phyloP scores from a whole-genome alignment of 2,888 invertebrate species.

The Dynastes grantii region DNA sequence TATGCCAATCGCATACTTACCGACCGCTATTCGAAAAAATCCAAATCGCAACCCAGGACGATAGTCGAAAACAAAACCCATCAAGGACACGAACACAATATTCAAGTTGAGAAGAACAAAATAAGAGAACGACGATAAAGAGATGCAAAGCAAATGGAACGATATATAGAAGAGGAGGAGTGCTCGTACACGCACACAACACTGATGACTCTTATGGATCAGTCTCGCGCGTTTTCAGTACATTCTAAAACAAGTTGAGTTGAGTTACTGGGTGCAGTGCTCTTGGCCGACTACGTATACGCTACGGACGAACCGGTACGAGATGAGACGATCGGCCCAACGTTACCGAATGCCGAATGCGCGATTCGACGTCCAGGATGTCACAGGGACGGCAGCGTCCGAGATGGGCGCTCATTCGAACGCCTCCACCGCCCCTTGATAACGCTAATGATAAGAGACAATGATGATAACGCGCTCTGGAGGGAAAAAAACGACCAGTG shows the following conservation, averaged over 20 bases:
- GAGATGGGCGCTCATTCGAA: conserved; percentile 11
- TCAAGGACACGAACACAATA: conserved; percentile 44
- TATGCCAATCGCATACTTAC: conserved; percentile 44
- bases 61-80: conserved; percentile 23
- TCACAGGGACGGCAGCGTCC: neutral
- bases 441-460: conserved; percentile 7
- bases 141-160: conserved; percentile 26
- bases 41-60: conserved; percentile 34
- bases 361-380: conserved; percentile 30
- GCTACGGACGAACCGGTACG: conserved; percentile 35
- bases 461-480: neutral
- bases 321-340: conserved; percentile 33
- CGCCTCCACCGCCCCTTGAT: neutral
- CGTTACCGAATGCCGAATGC: conserved; percentile 32
- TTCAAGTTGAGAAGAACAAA: neutral
- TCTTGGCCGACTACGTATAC: conserved; percentile 44
- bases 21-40: conserved; percentile 44
- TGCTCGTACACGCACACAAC: conserved; percentile 25
- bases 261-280: conserved; percentile 43
- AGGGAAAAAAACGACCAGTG: neutral
- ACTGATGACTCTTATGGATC: conserved; percentile 43
- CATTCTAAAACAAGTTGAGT: conserved; percentile 45
- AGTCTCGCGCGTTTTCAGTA: conserved; percentile 46
- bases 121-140: conserved; percentile 18
- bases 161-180: conserved; percentile 18